Percentiles rank a stretch among this genome's conserved stretches.
These are phyloP conservation scores for Chaenocephalus aceratus DNA, from an alignment of 2,113 vertebrate species.

Conservation along the genomic window DNA sequence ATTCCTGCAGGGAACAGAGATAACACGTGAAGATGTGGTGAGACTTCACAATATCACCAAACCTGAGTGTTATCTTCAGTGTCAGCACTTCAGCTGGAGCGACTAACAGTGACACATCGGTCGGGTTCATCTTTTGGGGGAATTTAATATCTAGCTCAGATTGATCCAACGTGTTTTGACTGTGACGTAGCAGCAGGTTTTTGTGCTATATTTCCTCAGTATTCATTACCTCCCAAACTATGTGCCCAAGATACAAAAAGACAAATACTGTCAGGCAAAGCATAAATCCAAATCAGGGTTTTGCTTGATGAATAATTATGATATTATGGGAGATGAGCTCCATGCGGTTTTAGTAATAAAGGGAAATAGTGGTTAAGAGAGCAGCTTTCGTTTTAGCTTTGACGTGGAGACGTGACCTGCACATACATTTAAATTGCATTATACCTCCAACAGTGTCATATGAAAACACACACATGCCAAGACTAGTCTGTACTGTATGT, in stretches of 20 bases:
- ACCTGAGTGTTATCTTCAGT: constrained; percentile 8
- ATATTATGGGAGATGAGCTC: not conserved
- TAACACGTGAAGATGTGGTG: constrained; percentile 35
- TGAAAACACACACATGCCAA: too few species aligned
- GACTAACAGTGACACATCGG: not conserved
- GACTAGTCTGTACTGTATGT: not conserved
- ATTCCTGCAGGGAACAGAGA: constrained; percentile 78
- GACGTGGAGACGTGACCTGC: not conserved
- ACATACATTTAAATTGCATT: not conserved
- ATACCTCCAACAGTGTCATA: too few species aligned
- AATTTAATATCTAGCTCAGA: not conserved
- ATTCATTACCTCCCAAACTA: not conserved
- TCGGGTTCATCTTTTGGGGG: too few species aligned
- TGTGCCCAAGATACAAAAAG: not conserved
- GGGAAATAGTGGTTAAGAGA: not conserved
- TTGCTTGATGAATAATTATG: not conserved
- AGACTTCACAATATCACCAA: not conserved
- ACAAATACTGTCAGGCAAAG: not conserved
- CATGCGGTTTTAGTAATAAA: not conserved
- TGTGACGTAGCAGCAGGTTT: not conserved
- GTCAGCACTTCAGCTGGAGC: not conserved
- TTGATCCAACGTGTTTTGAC: not conserved
- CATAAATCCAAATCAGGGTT: not conserved
- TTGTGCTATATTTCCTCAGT: not conserved
- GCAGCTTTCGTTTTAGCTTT: not conserved